Evolutionary conservation across 2,888 invertebrate genomes (phyloP), one percentile per base, ranked within the genome.

Genomic region (Lepetodrilus schrolli): DNA sequence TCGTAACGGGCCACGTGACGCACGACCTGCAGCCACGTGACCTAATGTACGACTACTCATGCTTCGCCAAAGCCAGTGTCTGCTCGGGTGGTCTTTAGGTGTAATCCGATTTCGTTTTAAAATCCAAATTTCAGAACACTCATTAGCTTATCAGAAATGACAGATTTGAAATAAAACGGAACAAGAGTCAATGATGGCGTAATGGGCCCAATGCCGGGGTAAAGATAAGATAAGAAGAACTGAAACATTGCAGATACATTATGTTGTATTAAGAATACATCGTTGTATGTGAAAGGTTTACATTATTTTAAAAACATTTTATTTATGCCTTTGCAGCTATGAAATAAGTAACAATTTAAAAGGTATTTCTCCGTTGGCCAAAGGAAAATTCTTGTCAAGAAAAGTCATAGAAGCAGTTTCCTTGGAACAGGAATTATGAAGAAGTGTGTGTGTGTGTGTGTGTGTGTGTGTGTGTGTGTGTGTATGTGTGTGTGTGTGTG

Each of bases 91-190:
- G 58, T 58, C 58, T 58, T 34, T 58, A 17, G 58, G 34, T 58
- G 58, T 58, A 58, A 58, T 58, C 58, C 58, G 58, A 58, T 58
- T 58, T 58, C 58, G 58, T 58, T 58, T 58, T 30, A 58, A 30
- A 58, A 58, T 58, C 30, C 58, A 58, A 58, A 58, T n/a, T 58
- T 58, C 34, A 58, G 58, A 58, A 58, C 30, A 30, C 58, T 58
- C 58, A 58, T 58, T 58, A 58, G 26, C 58, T 58, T 58, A 58
- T 58, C 58, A 34, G 26, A 58, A 58, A 58, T 58, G 58, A 58
- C 58, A 58, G 58, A 58, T 58, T 58, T 58, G 58, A 58, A 58
- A 58, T 58, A 58, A 58, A 58, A 58, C 58, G 58, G 58, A 58
- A 58, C 58, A 30, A 34, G 58, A 58, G 58, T 30, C 58, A 58